Base-by-base conservation (phyloP, 2,888 invertebrate species). In the Lymantria dispar region DNA sequence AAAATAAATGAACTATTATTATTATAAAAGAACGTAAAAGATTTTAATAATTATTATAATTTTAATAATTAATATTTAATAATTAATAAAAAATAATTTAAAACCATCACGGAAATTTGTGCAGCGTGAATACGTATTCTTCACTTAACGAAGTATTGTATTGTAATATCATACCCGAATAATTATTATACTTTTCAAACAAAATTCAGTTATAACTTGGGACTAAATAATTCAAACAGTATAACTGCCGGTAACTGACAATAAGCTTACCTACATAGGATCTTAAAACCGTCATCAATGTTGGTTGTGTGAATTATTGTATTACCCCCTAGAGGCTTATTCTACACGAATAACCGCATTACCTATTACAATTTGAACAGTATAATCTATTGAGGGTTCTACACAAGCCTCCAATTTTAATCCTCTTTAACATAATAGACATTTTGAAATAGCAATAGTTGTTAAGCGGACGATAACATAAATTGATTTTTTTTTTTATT, bases 311-410 rank as follows among this genome's bases (percentile, higher is more conserved):
- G 45, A 50, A 43, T 47, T 12, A 47, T 48, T 15, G 45, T 30
- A 47, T 13, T 42, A 43, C 43, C 47, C 38, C 12, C 43, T 11
- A 30, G n/a, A 30, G 13, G 52, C 42, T 48, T 48, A 52, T 29
- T 52, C 15, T 45, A 39, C 50, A 43, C 45, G 50, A 50, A 50
- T 47, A 45, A 38, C 33, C 47, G 36, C 33, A 47, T 47, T 47
- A 47, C 49, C 47, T 50, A 50, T 50, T 54, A 54, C 44, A 47
- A 43, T 47, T 31, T 38, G 30, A 54, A 50, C 44, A 50, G 39
- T 49, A 37, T 47, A 47, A 54, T 54, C 47, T 50, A 47, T 43
- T 7, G 43, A 48, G 48, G 52, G 52, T 45, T 48, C 38, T 33
- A 36, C 33, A 36, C 39, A 39, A 45, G 45, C 45, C 29, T 48